phyloP scores from a whole-genome alignment of 2,797 vertebrate genomes.

The Myoxocephalus aenaeus region DNA sequence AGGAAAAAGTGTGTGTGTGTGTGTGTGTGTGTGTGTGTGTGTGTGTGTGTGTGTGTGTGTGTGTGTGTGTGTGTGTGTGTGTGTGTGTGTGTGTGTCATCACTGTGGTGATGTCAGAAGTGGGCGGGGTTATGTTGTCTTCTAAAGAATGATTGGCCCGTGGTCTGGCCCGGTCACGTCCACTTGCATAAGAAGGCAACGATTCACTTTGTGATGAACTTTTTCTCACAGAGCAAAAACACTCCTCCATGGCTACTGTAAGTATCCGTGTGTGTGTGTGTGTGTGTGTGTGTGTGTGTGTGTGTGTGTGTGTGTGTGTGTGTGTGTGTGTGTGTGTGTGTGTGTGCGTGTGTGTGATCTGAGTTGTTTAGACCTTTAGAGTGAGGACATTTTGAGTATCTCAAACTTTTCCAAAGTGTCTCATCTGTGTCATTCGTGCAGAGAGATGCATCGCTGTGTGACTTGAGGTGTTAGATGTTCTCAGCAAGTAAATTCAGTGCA shows the following conservation, averaged over 20 bases:
- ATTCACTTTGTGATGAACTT: background rate
- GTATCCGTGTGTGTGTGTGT: conserved; percentile 50
- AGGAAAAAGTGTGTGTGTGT: conserved; percentile 49
- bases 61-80: conserved; percentile 34
- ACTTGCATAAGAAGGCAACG: conserved; percentile 56
- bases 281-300: conserved; percentile 1
- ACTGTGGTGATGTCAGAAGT: conserved; percentile 55
- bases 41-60: too few relatives aligned
- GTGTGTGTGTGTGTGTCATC: conserved; percentile 35
- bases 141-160: conserved; percentile 40
- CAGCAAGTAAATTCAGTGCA: background rate
- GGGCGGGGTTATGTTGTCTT: conserved; percentile 41
- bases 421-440: background rate
- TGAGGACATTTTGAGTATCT: background rate
- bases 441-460: too few relatives aligned
- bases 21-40: conserved; percentile 31
- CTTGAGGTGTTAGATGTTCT: background rate
- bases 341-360: too few relatives aligned
- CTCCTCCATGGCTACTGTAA: conserved; percentile 79
- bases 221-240: conserved; percentile 20
- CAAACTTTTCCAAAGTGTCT: background rate
- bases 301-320: background rate
- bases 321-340: too few relatives aligned
- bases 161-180: conserved; percentile 14
- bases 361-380: too few relatives aligned